Evolutionary conservation across 2,888 invertebrate species (phyloP), one percentile per base, ranked within the genome.

Genomic region (Euzophera pinguis): DNA sequence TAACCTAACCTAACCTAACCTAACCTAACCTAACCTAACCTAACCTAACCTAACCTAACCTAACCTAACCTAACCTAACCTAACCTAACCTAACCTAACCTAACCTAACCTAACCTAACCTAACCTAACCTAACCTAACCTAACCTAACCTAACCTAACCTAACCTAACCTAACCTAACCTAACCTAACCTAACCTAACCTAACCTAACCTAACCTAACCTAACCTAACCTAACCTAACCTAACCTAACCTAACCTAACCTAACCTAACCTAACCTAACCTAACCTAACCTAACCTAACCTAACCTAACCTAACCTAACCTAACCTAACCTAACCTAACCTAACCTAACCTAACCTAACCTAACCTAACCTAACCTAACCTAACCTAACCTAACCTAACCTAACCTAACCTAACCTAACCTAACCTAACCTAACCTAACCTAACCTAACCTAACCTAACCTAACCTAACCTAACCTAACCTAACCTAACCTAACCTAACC

Each of bases 401-500:
- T 53, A 48, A 41, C 47, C 53, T 42, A 48, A 53, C 47, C 47
- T 42, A 41, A 48, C 47, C 53, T 42, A 41, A 48, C 47, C 53
- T 47, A 42, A 53, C 47, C 53, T 48, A 48, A 47, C 47, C 47
- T 48, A 48, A 48, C 48, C 48, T 47, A 53, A 47, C 53, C 48
- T 48, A 48, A 48, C 47, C 53, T 42, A 41, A 48, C 41, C 53
- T 48, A 53, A 41, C 48, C 47, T 48, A 53, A 41, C 48, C 42
- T 48, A 47, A 41, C 48, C 53, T 48, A 53, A 48, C 48, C 53
- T 48, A 48, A 47, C 47, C 48, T 47, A 48, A 53, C 53, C 42
- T 41, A 48, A 45, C 53, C 53, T 48, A 53, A 48, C 53, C 53
- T 53, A 47, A 48, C 53, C 53, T 47, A 48, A 53, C 53, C 47